phyloP scores from a whole-genome alignment of 2,797 vertebrate genomes.

The Sebastes hubbsi region DNA sequence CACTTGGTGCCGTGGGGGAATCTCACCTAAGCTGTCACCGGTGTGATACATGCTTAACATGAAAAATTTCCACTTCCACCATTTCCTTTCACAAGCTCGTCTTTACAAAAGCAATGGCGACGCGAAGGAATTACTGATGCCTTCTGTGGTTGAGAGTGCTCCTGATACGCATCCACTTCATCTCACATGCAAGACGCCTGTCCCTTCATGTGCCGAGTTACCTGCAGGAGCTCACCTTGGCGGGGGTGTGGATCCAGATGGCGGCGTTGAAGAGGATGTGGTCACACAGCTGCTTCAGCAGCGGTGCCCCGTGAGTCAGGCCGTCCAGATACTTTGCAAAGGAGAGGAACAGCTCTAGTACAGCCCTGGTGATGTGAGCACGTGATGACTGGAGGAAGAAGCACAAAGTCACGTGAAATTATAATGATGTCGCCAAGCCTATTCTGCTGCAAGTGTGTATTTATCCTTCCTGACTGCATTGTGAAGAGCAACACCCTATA shows the following conservation, averaged over 20 bases:
- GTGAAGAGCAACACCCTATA: not conserved
- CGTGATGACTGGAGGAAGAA: conserved; percentile 88
- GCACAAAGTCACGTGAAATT: conserved; percentile 18
- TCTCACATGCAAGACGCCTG: not conserved
- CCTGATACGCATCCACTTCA: not conserved
- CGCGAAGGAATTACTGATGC: not conserved
- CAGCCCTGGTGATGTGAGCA: conserved; percentile 93
- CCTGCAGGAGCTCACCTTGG: conserved; percentile 73
- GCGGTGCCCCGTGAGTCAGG: conserved; percentile 93
- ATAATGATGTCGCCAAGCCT: not conserved
- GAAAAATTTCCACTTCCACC: not conserved
- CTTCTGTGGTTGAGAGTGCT: not conserved
- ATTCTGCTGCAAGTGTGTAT: not conserved
- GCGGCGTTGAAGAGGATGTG: conserved; percentile 86
- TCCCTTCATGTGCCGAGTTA: not conserved
- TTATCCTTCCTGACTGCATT: not conserved
- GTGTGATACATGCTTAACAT: not conserved
- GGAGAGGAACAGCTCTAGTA: conserved; percentile 96
- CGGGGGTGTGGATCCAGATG: conserved; percentile 91
- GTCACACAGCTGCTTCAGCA: conserved; percentile 93
- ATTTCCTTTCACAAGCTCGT: not conserved
- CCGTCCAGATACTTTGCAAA: conserved; percentile 98
- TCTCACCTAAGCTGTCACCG: not conserved
- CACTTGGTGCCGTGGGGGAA: not conserved
- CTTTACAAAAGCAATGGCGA: not conserved